phyloP scores from a whole-genome alignment of 1,140 invertebrate genomes.

The Paraescarpia echinospica region DNA sequence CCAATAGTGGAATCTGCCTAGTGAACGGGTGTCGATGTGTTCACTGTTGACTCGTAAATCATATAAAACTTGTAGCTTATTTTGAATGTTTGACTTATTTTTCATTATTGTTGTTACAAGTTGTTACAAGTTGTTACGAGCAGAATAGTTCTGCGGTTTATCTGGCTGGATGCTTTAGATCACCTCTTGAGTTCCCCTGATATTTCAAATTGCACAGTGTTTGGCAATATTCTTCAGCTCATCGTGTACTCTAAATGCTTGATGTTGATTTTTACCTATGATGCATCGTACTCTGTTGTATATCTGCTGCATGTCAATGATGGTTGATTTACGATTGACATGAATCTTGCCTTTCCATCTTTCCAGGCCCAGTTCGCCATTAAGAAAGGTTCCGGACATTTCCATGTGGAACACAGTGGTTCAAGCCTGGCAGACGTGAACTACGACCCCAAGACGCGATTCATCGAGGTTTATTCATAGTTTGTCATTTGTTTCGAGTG shows the following conservation, averaged over 20 bases:
- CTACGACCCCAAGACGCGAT: neutral
- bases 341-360: neutral
- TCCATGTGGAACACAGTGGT: conserved; percentile 8
- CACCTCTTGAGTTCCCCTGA: neutral
- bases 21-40: neutral
- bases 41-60: neutral
- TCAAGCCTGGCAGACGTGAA: neutral
- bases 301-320: neutral
- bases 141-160: too few species aligned
- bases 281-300: neutral
- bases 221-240: neutral
- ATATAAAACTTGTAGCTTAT: neutral
- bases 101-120: too few species aligned
- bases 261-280: neutral
- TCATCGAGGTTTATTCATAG: neutral
- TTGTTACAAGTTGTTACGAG: too few species aligned
- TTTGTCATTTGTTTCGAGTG: neutral
- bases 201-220: neutral
- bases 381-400: conserved; percentile 15
- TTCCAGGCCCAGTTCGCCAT: neutral
- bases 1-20: neutral
- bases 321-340: neutral
- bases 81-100: neutral
- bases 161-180: neutral
- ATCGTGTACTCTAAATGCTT: neutral